Conservation (phyloP, 2,888 invertebrate genomes). For the Odontocolon sp. region DNA sequence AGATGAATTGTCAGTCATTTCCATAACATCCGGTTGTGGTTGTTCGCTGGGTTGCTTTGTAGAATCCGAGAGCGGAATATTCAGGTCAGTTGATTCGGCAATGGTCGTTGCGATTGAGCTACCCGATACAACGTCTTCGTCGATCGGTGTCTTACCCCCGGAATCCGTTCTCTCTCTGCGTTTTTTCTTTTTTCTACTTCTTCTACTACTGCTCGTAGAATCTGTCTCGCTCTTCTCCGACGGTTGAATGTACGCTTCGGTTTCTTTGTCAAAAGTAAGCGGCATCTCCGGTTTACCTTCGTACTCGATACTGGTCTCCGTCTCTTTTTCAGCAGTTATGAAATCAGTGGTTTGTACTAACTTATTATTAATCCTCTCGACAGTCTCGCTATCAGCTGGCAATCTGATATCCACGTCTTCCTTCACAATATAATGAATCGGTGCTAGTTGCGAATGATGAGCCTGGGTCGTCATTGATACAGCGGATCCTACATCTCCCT, state of each 20-base stretch:
- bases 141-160: slow-evolving; percentile 58
- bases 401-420: slow-evolving; percentile 75
- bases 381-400: slow-evolving; percentile 70
- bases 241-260: slow-evolving; percentile 59
- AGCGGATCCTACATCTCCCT: slow-evolving; percentile 66
- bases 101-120: slow-evolving; percentile 80
- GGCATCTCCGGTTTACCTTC: slow-evolving; percentile 34
- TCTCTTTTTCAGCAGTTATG: slow-evolving; percentile 65
- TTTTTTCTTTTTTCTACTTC: slow-evolving; percentile 71
- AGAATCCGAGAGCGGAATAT: slow-evolving; percentile 82
- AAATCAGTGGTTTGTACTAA: slow-evolving; percentile 70
- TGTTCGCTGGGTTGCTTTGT: slow-evolving; percentile 82
- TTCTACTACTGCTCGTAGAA: slow-evolving; percentile 59
- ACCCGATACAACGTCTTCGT: slow-evolving; percentile 61
- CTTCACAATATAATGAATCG: slow-evolving; percentile 67
- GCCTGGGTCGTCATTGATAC: slow-evolving; percentile 73
- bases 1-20: slow-evolving; percentile 63
- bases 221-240: slow-evolving; percentile 68
- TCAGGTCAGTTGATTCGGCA: slow-evolving; percentile 83
- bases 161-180: slow-evolving; percentile 65
- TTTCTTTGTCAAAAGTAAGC: slow-evolving; percentile 70
- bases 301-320: slow-evolving; percentile 61
- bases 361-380: slow-evolving; percentile 68
- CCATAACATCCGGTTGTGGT: slow-evolving; percentile 73
- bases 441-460: slow-evolving; percentile 66